Conservation (phyloP, 2,113 vertebrate genomes). For the Stegastes partitus region DNA sequence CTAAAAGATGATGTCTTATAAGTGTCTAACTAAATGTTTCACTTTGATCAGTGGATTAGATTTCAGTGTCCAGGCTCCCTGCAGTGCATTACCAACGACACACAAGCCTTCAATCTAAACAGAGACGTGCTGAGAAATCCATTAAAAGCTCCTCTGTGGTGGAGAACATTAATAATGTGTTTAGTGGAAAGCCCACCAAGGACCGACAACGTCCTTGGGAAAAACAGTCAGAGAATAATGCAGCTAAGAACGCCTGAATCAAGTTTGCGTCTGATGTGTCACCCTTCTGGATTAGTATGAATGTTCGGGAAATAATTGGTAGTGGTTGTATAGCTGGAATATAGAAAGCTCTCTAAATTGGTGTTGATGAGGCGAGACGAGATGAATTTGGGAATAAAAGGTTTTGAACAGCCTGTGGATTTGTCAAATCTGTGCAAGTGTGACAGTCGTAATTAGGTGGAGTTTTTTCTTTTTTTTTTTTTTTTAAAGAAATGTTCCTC, state of each 20-base stretch:
- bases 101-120: slow-evolving; percentile 52
- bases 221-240: slow-evolving; percentile 24
- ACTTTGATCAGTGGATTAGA: slow-evolving; percentile 56
- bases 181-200: slow-evolving; percentile 54
- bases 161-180: slow-evolving; percentile 51
- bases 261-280: slow-evolving; percentile 1
- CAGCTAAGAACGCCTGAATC: slow-evolving; percentile 2
- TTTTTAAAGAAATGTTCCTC: slow-evolving; percentile 19
- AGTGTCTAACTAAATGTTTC: slow-evolving; percentile 31
- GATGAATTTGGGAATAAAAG: slow-evolving; percentile 18
- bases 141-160: slow-evolving; percentile 61
- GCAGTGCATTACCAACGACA: slow-evolving; percentile 38
- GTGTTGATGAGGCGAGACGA: slow-evolving; percentile 29
- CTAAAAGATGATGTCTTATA: slow-evolving; percentile 12
- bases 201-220: slow-evolving; percentile 52
- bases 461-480: slow-evolving; percentile 29
- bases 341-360: slow-evolving; percentile 21
- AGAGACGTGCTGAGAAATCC: slow-evolving; percentile 52
- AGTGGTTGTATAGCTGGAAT: slow-evolving; percentile 23
- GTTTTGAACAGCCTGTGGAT: slow-evolving; percentile 20
- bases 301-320: slow-evolving; percentile 31
- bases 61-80: slow-evolving; percentile 43
- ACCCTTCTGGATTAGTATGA: not conserved
- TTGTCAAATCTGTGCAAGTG: slow-evolving; percentile 6
- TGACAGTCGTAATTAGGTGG: slow-evolving; percentile 49